Evolutionary conservation across 2,797 vertebrate genomes (phyloP), one percentile per base, ranked within the genome.

Genomic region (Echeneis naucrates): DNA sequence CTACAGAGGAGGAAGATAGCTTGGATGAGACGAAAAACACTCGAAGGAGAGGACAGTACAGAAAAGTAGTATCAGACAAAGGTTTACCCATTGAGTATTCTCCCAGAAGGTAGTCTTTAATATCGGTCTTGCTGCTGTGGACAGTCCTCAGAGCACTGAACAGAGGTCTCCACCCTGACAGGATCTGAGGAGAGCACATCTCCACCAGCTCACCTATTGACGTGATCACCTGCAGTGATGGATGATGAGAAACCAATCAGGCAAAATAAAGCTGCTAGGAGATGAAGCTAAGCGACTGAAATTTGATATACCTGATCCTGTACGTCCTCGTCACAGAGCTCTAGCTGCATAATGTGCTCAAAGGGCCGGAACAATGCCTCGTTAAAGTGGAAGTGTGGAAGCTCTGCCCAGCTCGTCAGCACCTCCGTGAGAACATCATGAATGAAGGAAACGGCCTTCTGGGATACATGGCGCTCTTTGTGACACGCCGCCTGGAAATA

Each of bases 191-290:
- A 33, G 98, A 98, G 67, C 97, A 98, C 91, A 97, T 94, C 93
- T 99, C 98, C 82, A 99, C 98, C 94, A 99, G 87, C 88, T 99
- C 97, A 0, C 97, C 98, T 3, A 99, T 97, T 0, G 98, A 99
- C 0, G 98, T 98, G 38, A 99, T 89, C 42, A 99, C 98, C 98
- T 99, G 79, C 55, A 38, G 52, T 5, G 11, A 30, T 40, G 19
- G 8, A 3, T 9, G 26, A 38, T 4, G 2, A 24, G 21, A 14
- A 16, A 44, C 14, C 16, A 17, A 9, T 40, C 5, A 4, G 38
- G 38, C 16, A 17, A 7, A 38, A 17, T 11, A 11, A 35, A 35
- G 35, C 35, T 11, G 35, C 35, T 35, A 9, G 8, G 32, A 11
- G 11, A 35, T 2, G 11, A 10, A 35, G n/a, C 35, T 35, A 35